phyloP scores from a whole-genome alignment of 2,797 vertebrate species.

The Acanthiza pusilla region DNA sequence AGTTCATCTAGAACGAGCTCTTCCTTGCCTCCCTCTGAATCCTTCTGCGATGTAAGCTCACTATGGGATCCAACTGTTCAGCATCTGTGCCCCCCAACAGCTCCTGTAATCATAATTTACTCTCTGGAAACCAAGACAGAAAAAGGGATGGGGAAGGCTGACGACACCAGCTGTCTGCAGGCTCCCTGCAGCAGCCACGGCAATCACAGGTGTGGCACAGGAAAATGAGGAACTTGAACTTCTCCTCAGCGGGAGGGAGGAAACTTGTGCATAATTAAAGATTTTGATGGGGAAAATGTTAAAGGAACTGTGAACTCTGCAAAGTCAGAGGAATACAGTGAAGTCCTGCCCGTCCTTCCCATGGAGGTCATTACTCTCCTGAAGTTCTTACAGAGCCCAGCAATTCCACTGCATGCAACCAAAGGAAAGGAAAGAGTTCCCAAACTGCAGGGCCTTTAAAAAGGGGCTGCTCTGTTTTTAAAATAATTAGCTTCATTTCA shows the following conservation, averaged over 20 bases:
- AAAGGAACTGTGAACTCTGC: background rate
- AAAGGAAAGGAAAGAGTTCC: background rate
- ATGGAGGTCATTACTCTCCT: background rate
- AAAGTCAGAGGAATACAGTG: rapidly evolving
- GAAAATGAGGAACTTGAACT: rapidly evolving
- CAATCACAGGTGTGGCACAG: background rate
- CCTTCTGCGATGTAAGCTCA: background rate
- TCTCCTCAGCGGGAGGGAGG: background rate
- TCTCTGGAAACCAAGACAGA: background rate
- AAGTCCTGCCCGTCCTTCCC: background rate
- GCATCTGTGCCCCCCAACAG: background rate
- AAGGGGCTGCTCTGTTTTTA: background rate
- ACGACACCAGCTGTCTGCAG: background rate
- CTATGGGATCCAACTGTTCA: background rate
- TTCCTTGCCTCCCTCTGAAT: background rate
- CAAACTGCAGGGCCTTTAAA: background rate
- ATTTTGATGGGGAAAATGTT: background rate
- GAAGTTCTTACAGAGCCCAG: background rate
- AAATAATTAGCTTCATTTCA: background rate
- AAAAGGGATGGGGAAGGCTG: background rate
- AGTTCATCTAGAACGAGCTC: background rate
- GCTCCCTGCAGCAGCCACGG: background rate
- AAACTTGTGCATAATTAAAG: background rate
- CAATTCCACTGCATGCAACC: rapidly evolving
- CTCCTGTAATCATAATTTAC: background rate